phyloP scores from a whole-genome alignment of 2,888 invertebrate species.

The Drosophila dives region DNA sequence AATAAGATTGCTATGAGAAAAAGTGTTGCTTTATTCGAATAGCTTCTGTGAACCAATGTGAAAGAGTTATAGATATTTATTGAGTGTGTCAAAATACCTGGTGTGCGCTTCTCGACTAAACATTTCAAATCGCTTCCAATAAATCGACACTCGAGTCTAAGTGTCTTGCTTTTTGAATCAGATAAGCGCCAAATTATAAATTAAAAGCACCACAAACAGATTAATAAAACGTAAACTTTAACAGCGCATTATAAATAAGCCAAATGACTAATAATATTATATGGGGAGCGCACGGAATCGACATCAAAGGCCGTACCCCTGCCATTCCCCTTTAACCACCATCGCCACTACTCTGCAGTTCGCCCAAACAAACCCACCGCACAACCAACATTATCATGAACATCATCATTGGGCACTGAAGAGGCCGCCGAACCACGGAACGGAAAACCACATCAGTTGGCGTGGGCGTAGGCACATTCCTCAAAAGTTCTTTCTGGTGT shows the following conservation, averaged over 20 bases:
- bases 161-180: conserved; percentile 75
- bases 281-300: conserved; percentile 58
- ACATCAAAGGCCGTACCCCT: conserved; percentile 63
- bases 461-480: conserved; percentile 22
- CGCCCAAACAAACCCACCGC: background rate
- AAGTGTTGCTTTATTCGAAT: background rate
- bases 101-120: conserved; percentile 21
- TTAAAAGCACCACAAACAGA: conserved; percentile 76
- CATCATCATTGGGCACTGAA: conserved; percentile 41
- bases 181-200: conserved; percentile 78
- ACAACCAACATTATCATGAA: conserved; percentile 30
- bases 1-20: background rate
- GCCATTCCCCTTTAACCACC: background rate
- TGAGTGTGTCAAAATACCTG: background rate
- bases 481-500: conserved; percentile 18
- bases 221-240: conserved; percentile 78
- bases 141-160: conserved; percentile 75
- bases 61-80: conserved; percentile 1
- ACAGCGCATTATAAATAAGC: conserved; percentile 74
- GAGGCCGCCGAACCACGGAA: conserved; percentile 25
- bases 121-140: conserved; percentile 66
- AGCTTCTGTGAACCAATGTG: conserved; percentile 4
- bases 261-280: conserved; percentile 78
- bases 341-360: background rate
- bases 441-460: conserved; percentile 45